Percentiles rank a stretch among this genome's conserved stretches.
phyloP scores from a whole-genome alignment of 92 coral and sea anemone species.

The Metridium senile region DNA sequence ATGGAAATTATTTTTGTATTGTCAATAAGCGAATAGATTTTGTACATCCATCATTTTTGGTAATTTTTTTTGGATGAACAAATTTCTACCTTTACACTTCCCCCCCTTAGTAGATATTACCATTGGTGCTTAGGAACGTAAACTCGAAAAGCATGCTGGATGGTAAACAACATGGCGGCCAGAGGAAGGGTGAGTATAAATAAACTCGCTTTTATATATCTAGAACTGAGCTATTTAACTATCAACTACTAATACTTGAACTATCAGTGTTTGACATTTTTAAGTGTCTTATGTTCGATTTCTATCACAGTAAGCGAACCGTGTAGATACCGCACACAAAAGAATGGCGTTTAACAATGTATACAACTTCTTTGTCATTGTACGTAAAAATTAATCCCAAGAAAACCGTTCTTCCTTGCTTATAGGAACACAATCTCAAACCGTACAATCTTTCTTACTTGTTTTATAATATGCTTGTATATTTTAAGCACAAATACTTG shows the following conservation, averaged over 20 bases:
- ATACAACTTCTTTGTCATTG: not conserved
- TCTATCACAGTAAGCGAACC: not conserved
- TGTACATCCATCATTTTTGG: too few species aligned
- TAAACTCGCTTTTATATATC: not conserved
- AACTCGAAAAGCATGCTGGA: conserved; percentile 64
- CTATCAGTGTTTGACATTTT: not conserved
- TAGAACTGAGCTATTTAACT: not conserved
- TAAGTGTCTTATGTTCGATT: not conserved
- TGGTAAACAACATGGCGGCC: conserved; percentile 94
- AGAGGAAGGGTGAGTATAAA: conserved; percentile 66
- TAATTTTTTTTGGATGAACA: too few species aligned
- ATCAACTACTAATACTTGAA: conserved; percentile 16
- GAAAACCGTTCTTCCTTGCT: not conserved
- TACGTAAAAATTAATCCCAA: not conserved
- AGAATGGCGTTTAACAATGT: not conserved
- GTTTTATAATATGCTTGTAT: too few species aligned
- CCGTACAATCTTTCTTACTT: not conserved
- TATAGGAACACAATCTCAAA: not conserved
- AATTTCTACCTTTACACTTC: not conserved
- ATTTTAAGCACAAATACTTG: too few species aligned
- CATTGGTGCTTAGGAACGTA: conserved; percentile 33
- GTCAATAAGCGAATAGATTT: too few species aligned
- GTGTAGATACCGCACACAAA: not conserved
- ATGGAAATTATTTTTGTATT: not conserved
- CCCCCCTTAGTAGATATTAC: not conserved